Evolutionary conservation across 2,797 vertebrate species (phyloP).

Genomic region (Anguilla anguilla): DNA sequence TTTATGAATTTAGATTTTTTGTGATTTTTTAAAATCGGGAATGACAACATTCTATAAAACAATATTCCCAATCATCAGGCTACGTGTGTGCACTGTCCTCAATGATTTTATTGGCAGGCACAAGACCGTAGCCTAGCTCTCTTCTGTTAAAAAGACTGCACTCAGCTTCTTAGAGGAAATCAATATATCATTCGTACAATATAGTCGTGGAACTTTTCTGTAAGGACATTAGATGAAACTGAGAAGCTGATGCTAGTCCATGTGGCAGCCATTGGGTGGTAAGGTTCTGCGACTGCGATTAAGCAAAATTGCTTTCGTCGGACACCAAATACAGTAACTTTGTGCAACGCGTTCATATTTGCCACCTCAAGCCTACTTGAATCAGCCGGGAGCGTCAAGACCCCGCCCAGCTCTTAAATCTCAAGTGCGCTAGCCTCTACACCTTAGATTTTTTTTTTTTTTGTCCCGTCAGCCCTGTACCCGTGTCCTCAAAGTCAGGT

Average conservation of each 20-base stretch:
- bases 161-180: not conserved
- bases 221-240: not conserved
- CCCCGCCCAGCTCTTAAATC: constrained; percentile 10
- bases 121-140: not conserved
- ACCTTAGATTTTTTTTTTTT: not conserved
- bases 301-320: not conserved
- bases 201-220: not conserved
- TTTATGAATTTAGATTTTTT: too few species aligned
- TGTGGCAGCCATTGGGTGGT: constrained; percentile 3
- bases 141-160: not conserved
- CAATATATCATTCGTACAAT: not conserved
- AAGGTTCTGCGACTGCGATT: not conserved
- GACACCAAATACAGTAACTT: constrained; percentile 8
- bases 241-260: not conserved
- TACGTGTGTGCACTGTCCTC: not conserved
- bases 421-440: not conserved
- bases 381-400: not conserved
- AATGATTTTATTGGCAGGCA: not conserved
- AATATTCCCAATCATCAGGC: too few species aligned
- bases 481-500: not conserved
- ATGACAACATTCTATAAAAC: not conserved
- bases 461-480: constrained; percentile 3
- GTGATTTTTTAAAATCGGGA: not conserved
- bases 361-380: constrained; percentile 21
- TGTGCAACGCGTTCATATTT: constrained; percentile 13